Evolutionary conservation across 2,888 invertebrate species (phyloP), one percentile per base, ranked within the genome.

Genomic region (Drosophila pseudotakahashii): DNA sequence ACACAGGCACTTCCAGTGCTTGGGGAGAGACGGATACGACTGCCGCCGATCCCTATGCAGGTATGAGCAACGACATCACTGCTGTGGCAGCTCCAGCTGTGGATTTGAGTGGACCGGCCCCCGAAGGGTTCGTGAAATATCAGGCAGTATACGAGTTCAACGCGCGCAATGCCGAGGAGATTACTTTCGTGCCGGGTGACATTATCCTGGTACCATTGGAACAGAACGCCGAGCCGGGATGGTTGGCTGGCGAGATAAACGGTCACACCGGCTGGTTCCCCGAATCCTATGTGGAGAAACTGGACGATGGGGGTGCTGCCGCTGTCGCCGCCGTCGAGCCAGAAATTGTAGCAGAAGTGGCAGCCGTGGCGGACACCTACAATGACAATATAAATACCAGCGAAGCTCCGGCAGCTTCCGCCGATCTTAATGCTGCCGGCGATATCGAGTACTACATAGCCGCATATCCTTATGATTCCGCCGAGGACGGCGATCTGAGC

Each of bases 261-360:
- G 98, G 98, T 3, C 95, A 96, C 74, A 96, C 96, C 0, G 99
- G 99, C 1, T 98, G 98, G 98, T 99, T 99, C 93, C 99, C 99
- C 0, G 98, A 98, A 91, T 97, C 98, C 0, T 99, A 99, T 90
- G 98, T 97, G 14, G 97, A 98, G 89, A 95, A 95, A 41, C 92
- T 96, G 10, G 95, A 94, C 45, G 90, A 89, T 1, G 88, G 79
- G 11, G 14, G 63, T 67, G 58, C 55, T 30, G 54, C 19, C 13
- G 13, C 52, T 9, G 60, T 67, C 53, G 62, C 47, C 58, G 6
- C 39, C 68, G 19, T 45, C 9, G 68, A 58, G n/a, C 52, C 55
- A 7, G 19, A 23, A 10, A 16, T 34, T 5, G 39, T 39, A 2
- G 69, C 39, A 16, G 39, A 67, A 26, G 16, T 44, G 4, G 63